phyloP scores from a whole-genome alignment of 2,113 vertebrate genomes.

The Crotophaga sulcirostris region DNA sequence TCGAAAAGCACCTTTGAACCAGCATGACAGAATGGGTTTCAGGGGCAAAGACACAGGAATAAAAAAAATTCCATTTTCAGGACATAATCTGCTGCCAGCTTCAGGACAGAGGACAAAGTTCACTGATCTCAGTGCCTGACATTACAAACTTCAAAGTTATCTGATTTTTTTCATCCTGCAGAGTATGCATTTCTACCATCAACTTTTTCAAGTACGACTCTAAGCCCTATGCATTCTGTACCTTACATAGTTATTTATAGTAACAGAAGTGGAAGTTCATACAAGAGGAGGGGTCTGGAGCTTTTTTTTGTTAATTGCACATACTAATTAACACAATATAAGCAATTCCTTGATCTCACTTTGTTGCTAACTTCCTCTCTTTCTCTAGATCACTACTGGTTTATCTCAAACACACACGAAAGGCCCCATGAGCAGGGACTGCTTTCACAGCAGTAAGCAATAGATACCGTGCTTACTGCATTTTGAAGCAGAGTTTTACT shows the following conservation, averaged over 20 bases:
- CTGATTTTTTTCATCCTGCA: not conserved
- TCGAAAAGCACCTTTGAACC: not conserved
- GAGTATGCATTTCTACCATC: not conserved
- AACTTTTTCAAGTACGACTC: not conserved
- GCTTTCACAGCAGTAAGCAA: not conserved
- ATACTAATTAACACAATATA: not conserved
- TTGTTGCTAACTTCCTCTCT: not conserved
- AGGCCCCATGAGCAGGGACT: not conserved
- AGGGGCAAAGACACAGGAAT: not conserved
- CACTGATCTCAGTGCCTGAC: not conserved
- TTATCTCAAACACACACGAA: not conserved
- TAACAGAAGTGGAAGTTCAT: not conserved
- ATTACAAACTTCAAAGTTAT: not conserved
- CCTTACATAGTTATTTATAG: not conserved
- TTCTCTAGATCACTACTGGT: not conserved
- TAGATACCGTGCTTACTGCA: rapidly evolving
- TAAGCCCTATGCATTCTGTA: not conserved
- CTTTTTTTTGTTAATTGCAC: not conserved
- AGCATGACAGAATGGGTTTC: not conserved
- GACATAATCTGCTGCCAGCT: not conserved
- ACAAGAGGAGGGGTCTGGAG: rapidly evolving
- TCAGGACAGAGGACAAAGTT: not conserved
- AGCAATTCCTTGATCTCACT: not conserved
- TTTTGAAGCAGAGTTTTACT: not conserved
- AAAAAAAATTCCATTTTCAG: not conserved